Evolutionary conservation across 37 sponge, comb jelly and placozoan species (phyloP), one percentile per base, ranked within the genome.

Genomic region (Halichondria panicea): DNA sequence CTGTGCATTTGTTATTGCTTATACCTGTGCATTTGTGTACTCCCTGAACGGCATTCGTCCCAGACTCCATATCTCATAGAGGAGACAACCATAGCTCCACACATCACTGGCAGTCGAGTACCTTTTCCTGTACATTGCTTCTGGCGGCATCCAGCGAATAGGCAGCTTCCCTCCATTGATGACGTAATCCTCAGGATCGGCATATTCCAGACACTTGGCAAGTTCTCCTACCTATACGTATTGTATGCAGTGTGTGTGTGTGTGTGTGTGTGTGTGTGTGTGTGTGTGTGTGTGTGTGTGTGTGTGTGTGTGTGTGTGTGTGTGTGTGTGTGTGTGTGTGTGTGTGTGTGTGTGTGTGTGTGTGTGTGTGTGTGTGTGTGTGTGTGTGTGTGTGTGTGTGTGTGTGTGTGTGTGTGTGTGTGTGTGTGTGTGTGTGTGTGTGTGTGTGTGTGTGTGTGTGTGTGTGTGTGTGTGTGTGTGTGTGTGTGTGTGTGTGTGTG

Each of bases 31-130:
- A 77, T 77, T 77, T 1, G 64, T 77, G 44, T 19, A 65, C 5
- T 64, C 43, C 63, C 43, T 77, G 55, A 77, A 77, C 8, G 77
- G 77, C 55, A 65, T 53, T 11, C 77, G 43, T 65, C 77, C 77
- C 5, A 77, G 66, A 22, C 77, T 77, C 77, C 77, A 77, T 43
- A 77, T 77, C 77, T 77, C 77, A 50, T 77, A 77, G 40, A 77
- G 66, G 40, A 77, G 50, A 77, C 77, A 77, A 22, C 77, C 77
- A 64, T 77, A 77, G 66, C 77, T 77, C 77, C 77, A 77, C 54
- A 77, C 77, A 46, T 77, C 77, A 52, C 77, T 77, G 77, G 77
- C 77, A 35, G 66, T 77, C 54, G 77, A 77, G 39, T 77, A 77
- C 48, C 52, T 63, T 2, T 32, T 54, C 18, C 66, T n/a, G 39